Evolutionary conservation across 2,113 vertebrate genomes (phyloP), one percentile per base, ranked within the genome.

Genomic region (Psammodynastes pulverulentus): DNA sequence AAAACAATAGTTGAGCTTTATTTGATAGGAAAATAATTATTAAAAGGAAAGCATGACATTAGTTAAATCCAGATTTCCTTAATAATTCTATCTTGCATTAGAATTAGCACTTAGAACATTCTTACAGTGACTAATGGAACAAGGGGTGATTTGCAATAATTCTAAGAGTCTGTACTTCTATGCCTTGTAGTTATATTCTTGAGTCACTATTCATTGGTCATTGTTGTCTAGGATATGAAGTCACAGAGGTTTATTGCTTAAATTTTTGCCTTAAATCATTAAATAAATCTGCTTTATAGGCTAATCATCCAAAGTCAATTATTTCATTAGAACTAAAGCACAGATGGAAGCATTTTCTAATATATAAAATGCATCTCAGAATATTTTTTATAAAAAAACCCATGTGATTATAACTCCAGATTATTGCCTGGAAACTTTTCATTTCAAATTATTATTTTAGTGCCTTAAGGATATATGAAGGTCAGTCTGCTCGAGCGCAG

Each of bases 121-220:
- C 90, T 93, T 90, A 90, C 93, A 87, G 90, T 90, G 26, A 86
- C 6, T 15, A 58, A 89, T 88, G 53, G 72, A 62, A 29, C 8
- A 92, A 43, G 51, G 43, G 46, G 86, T 88, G 53, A 88, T 13
- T 72, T 93, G 91, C 19, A 53, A 46, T 67, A 90, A 49, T 95
- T 86, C 91, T 87, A 93, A 95, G 92, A 94, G 91, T 93, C 94
- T 92, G 91, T 91, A 94, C 62, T 49, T 94, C 88, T 93, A 86
- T 89, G 89, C 92, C 94, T 96, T 94, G 89, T 56, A 93, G 89
- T 94, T 90, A 93, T 90, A 49, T 89, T 89, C 48, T 56, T 91
- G 43, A 95, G 15, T 15, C 88, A 88, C 93, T 94, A 94, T 87
- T 52, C 53, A 87, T 90, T 29, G 8, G 34, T 43, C 26, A 53